phyloP scores from a whole-genome alignment of 64 coral and sea anemone species.

The Porites lutea region DNA sequence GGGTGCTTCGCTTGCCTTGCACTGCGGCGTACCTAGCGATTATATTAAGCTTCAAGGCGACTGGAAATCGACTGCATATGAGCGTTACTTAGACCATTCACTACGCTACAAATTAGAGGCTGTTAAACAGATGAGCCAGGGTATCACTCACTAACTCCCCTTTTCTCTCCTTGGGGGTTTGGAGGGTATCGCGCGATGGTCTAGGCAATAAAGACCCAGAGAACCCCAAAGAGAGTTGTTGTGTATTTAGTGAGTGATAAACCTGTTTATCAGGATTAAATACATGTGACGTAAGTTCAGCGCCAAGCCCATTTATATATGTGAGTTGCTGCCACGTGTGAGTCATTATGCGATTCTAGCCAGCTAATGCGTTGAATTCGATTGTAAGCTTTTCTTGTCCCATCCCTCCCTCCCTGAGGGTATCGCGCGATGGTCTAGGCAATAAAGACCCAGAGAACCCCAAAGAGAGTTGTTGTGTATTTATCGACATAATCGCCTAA shows the following conservation, averaged over 20 bases:
- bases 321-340: no score
- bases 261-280: no score
- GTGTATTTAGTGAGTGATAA: not conserved
- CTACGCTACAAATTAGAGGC: not conserved
- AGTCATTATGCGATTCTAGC: no score
- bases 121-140: not conserved
- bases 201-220: not conserved
- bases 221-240: not conserved
- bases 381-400: not conserved
- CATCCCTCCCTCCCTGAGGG: not conserved
- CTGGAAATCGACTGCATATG: slow-evolving; percentile 35
- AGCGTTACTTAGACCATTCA: slow-evolving; percentile 14
- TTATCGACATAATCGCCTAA: not conserved
- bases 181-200: not conserved
- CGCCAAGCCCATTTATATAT: no score
- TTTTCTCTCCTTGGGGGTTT: not conserved
- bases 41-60: slow-evolving; percentile 25
- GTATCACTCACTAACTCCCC: not conserved
- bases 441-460: no score
- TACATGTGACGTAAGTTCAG: no score
- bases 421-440: no score
- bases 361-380: no score
- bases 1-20: not conserved
- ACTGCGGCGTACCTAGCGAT: not conserved
- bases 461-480: not conserved